Conservation (phyloP, 2,888 invertebrate genomes). For the Eupithecia centaureata region DNA sequence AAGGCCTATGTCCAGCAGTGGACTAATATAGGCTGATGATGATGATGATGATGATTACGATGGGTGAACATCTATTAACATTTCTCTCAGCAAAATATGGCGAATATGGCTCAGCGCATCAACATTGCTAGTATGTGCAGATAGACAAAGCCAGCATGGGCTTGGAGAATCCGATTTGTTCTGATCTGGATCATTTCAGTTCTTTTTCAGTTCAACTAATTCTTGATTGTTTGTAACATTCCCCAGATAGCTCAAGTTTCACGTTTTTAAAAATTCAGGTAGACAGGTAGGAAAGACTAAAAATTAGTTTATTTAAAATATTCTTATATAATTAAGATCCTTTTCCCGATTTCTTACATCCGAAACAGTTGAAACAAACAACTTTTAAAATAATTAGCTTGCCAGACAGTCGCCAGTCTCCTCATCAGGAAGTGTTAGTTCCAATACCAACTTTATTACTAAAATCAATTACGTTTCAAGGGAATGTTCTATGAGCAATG, state of each 20-base stretch:
- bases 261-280: no score
- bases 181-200: neutral
- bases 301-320: no score
- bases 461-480: neutral
- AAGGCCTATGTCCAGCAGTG: no score
- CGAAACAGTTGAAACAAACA: no score
- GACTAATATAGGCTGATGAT: no score
- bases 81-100: neutral
- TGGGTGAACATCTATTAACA: conserved; percentile 7
- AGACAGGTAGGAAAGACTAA: no score
- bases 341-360: no score
- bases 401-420: neutral
- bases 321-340: no score
- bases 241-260: neutral
- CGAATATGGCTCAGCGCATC: neutral
- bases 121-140: neutral
- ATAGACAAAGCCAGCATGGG: neutral
- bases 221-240: no score
- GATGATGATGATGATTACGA: no score
- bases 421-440: neutral
- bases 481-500: neutral
- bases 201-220: neutral
- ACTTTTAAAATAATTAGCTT: neutral
- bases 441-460: neutral
- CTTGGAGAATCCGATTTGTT: neutral